A percentile compares a stretch with the other conserved stretches of the same genome.
phyloP scores from a whole-genome alignment of 2,888 invertebrate genomes.

The Synanthedon vespiformis region DNA sequence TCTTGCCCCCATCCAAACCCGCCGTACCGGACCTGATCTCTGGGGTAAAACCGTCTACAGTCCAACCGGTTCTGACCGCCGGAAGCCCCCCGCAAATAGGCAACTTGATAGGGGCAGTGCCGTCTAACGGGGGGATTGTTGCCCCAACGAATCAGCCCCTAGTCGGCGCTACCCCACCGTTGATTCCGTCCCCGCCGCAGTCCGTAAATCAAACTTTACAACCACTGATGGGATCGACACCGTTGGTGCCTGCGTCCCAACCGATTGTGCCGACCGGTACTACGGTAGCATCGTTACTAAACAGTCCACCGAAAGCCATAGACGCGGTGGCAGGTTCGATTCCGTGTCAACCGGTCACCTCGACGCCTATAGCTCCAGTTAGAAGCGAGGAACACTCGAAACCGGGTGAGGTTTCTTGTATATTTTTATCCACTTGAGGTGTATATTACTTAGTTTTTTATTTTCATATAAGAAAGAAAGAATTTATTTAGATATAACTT shows the following conservation, averaged over 20 bases:
- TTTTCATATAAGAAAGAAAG: too few relatives aligned
- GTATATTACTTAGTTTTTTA: neutral
- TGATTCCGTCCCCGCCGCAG: slow-evolving; percentile 6
- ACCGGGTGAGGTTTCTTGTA: slow-evolving; percentile 33
- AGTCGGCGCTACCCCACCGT: slow-evolving; percentile 5
- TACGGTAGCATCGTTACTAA: slow-evolving; percentile 29
- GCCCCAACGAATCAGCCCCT: slow-evolving; percentile 13
- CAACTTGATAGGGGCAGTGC: slow-evolving; percentile 15
- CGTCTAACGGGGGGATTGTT: slow-evolving; percentile 1
- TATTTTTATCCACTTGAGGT: neutral
- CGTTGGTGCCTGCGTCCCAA: slow-evolving; percentile 20
- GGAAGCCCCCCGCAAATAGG: slow-evolving; percentile 36
- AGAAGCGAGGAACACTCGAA: slow-evolving; percentile 48
- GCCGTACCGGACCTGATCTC: slow-evolving; percentile 49
- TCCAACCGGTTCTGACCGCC: slow-evolving; percentile 14
- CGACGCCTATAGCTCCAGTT: slow-evolving; percentile 48
- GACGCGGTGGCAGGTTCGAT: slow-evolving; percentile 21
- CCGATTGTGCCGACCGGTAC: slow-evolving; percentile 26
- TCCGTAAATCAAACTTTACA: slow-evolving; percentile 4
- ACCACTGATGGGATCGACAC: slow-evolving; percentile 14
- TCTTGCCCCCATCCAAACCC: slow-evolving; percentile 3
- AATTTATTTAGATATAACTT: too few relatives aligned
- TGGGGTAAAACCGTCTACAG: slow-evolving; percentile 32
- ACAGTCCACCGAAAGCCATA: slow-evolving; percentile 38
- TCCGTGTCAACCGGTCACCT: slow-evolving; percentile 44